These are phyloP conservation scores for Ammodytes marinus DNA, from an alignment of 2,113 vertebrate species.

Conservation along the genomic window DNA sequence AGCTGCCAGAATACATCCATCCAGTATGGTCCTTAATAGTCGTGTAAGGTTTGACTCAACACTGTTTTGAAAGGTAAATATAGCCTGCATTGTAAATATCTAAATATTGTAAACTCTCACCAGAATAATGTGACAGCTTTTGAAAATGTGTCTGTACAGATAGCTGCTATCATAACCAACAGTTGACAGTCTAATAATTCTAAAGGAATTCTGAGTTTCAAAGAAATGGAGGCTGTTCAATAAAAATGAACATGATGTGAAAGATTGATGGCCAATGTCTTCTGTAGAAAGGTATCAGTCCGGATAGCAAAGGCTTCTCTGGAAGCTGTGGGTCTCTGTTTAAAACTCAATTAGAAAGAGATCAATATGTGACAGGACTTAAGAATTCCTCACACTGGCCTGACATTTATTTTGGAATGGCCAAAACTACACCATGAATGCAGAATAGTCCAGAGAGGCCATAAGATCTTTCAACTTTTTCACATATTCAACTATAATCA, in stretches of 20 bases:
- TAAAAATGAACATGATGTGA: slow-evolving; percentile 26
- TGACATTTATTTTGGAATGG: slow-evolving; percentile 79
- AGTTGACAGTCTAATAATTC: slow-evolving; percentile 40
- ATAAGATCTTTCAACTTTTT: slow-evolving; percentile 40
- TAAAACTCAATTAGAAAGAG: slow-evolving; percentile 69
- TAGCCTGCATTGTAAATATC: slow-evolving; percentile 17
- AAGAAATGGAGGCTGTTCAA: slow-evolving; percentile 29
- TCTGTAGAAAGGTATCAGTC: slow-evolving; percentile 38
- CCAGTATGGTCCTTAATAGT: slow-evolving; percentile 42
- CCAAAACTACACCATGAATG: slow-evolving; percentile 54
- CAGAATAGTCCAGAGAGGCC: slow-evolving; percentile 48
- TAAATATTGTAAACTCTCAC: slow-evolving; percentile 24
- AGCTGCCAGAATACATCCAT: slow-evolving; percentile 39
- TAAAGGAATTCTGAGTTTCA: background rate
- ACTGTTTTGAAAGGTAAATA: slow-evolving; percentile 24
- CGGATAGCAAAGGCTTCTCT: slow-evolving; percentile 46
- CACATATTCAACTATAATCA: slow-evolving; percentile 18
- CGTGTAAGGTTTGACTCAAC: slow-evolving; percentile 43
- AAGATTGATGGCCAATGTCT: slow-evolving; percentile 34
- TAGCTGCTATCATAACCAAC: slow-evolving; percentile 8
- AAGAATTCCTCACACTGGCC: slow-evolving; percentile 70
- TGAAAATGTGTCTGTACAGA: slow-evolving; percentile 45
- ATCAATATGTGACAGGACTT: slow-evolving; percentile 79
- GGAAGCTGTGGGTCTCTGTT: slow-evolving; percentile 51
- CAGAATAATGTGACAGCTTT: slow-evolving; percentile 31